phyloP scores from a whole-genome alignment of 2,113 vertebrate species.

The Petromus typicus region DNA sequence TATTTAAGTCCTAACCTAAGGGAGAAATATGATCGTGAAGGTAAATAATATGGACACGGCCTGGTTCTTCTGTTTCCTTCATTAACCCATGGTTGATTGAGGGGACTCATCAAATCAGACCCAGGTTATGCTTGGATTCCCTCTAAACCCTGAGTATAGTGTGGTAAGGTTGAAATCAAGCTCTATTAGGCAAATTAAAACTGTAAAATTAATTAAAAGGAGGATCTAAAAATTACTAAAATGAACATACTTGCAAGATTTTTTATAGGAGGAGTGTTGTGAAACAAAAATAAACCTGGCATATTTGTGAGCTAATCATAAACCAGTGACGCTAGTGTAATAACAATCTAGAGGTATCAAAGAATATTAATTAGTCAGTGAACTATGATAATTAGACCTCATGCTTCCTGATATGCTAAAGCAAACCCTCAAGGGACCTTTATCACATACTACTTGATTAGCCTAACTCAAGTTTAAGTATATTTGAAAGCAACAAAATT shows the following conservation, averaged over 20 bases:
- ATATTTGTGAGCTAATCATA: not conserved
- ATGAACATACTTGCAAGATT: not conserved
- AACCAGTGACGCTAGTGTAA: not conserved
- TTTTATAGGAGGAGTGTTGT: not conserved
- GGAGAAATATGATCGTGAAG: not conserved
- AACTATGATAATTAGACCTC: constrained; percentile 26
- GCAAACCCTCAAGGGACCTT: constrained; percentile 43
- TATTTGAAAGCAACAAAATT: constrained; percentile 57
- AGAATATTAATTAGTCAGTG: constrained; percentile 42
- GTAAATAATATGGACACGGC: not conserved
- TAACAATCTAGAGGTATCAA: not conserved
- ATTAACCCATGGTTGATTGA: not conserved
- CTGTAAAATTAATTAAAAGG: not conserved
- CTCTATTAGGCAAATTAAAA: constrained; percentile 14
- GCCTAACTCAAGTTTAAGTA: constrained; percentile 15
- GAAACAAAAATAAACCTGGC: constrained; percentile 27
- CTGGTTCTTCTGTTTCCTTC: not conserved
- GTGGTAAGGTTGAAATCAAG: not conserved
- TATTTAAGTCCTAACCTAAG: not conserved
- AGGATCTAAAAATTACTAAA: not conserved
- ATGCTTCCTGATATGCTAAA: constrained; percentile 62
- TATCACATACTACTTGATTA: constrained; percentile 38
- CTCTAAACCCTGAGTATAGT: not conserved
- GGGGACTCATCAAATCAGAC: not conserved
- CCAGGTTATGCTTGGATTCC: not conserved